Percentiles rank a stretch among this genome's conserved stretches.
Conservation (phyloP, 2,888 invertebrate genomes). For the Chirona hameri region DNA sequence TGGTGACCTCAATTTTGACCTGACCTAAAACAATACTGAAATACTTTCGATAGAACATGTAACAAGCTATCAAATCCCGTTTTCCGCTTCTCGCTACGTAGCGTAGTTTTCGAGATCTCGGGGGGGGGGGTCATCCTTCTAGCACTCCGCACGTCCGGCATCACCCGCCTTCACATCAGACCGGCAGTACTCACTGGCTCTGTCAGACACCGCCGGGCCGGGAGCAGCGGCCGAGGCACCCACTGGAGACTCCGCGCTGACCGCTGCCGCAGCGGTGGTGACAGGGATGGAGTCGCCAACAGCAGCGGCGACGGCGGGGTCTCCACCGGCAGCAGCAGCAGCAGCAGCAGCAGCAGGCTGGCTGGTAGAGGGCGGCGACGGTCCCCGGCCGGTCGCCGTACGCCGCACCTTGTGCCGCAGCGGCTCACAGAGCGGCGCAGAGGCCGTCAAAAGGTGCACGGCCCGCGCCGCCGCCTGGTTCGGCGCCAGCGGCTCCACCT, state of each 20-base stretch:
- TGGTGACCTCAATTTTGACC: too few species aligned
- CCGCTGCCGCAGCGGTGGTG: neutral
- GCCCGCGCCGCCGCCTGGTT: conserved; percentile 90
- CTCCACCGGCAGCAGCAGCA: neutral
- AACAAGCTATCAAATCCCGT: too few species aligned
- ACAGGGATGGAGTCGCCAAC: neutral
- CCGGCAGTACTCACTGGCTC: too few species aligned
- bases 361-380: neutral
- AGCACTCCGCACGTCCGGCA: too few species aligned
- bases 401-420: conserved; percentile 43
- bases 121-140: too few species aligned
- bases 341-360: neutral
- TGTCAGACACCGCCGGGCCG: too few species aligned
- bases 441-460: conserved; percentile 76
- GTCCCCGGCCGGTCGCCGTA: neutral
- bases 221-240: too few species aligned
- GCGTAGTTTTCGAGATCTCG: too few species aligned
- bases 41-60: too few species aligned
- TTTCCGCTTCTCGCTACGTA: too few species aligned
- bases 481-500: conserved; percentile 48
- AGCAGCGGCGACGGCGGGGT: neutral
- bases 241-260: neutral
- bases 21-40: too few species aligned
- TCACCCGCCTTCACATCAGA: too few species aligned
- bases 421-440: conserved; percentile 74